Base-by-base conservation (phyloP, 2,797 vertebrate species). In the Neopelma chrysocephalum region DNA sequence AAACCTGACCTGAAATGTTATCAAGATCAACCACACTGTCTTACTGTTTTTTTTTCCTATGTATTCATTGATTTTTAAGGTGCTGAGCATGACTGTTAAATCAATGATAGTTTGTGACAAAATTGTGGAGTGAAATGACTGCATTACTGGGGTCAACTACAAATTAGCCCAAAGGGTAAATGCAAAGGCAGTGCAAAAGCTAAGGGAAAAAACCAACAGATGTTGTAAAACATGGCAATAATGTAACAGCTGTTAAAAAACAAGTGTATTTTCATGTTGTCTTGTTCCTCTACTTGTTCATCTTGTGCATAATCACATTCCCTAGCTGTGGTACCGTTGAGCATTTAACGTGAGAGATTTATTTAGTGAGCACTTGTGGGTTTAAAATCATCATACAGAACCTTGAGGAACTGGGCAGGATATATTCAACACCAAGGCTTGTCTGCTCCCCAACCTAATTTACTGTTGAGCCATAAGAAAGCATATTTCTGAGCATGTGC, bases 131-230 rank as follows among this genome's bases (percentile, higher is more conserved):
- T 97, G 94, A 97, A 97, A 94, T 86, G 87, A 89, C 95, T 97
- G 31, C 90, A 92, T 97, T 96, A 96, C 90, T 76, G 76, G 70
- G 97, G 97, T 98, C 96, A 98, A 93, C 95, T 97, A 92, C 96
- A 97, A 97, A 98, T 98, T 98, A 98, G 89, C 94, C 97, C 88
- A 96, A 96, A 97, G 97, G 94, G 93, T 97, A 97, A 98, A 95
- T 88, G 94, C 57, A 94, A 94, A 97, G 79, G 68, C 93, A 96
- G 81, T 75, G 77, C 73, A 96, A 95, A 96, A 96, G 80, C 64
- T 60, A 40, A 92, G 82, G 73, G 66, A 77, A 97, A 53, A 94
- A 92, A 12, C 3, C 45, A 68, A 31, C 80, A 96, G 93, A 95
- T 96, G 61, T 86, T 96, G 26, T 91, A 84, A 97, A 98, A 95